Evolutionary conservation across 2,113 vertebrate species (phyloP).

Genomic region (Mesembrinibis cayennensis): DNA sequence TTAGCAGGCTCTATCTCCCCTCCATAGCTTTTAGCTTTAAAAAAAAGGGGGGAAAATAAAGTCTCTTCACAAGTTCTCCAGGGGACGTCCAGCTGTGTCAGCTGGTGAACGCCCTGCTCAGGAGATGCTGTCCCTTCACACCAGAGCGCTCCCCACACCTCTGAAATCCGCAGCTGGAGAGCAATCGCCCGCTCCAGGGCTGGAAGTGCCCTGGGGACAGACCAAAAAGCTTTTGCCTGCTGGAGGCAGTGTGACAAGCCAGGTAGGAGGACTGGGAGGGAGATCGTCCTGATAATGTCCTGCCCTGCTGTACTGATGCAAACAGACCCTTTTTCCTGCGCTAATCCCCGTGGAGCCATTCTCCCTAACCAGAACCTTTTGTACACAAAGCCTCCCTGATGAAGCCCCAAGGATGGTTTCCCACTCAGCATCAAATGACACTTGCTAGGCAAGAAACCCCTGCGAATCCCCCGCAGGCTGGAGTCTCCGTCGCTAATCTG

Average conservation of each 20-base stretch:
- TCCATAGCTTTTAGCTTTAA: background rate
- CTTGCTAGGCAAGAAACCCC: background rate
- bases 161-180: background rate
- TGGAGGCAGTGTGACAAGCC: background rate
- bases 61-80: background rate
- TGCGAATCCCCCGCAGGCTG: background rate
- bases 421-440: constrained; percentile 53
- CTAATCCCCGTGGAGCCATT: constrained; percentile 56
- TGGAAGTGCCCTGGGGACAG: background rate
- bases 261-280: background rate
- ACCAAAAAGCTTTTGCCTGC: background rate
- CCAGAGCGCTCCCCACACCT: background rate
- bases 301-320: background rate
- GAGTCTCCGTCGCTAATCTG: constrained; percentile 8
- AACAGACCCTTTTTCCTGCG: background rate
- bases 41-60: background rate
- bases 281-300: background rate
- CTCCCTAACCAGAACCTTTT: constrained; percentile 28
- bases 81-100: background rate
- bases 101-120: background rate
- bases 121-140: background rate
- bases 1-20: background rate
- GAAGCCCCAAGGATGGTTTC: constrained; percentile 43
- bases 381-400: constrained; percentile 22
- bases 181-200: background rate